Conservation (phyloP, 2,797 vertebrate genomes). For the Megalops cyprinoides region DNA sequence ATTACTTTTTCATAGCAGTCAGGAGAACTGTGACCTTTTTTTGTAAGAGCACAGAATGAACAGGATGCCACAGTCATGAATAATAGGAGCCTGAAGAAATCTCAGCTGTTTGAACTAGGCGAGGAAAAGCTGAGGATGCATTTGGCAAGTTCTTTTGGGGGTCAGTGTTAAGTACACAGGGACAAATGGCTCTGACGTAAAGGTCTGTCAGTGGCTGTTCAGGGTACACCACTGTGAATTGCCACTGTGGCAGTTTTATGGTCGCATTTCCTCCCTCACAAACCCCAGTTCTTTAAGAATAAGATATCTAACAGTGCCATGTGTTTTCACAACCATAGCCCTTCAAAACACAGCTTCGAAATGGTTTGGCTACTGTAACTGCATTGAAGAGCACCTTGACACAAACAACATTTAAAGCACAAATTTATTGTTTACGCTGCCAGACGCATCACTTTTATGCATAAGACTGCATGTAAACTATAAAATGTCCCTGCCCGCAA, state of each 20-base stretch:
- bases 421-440: no score
- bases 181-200: neutral
- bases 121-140: neutral
- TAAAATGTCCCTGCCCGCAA: neutral
- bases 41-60: no score
- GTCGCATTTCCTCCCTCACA: neutral
- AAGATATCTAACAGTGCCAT: neutral
- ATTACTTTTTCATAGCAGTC: no score
- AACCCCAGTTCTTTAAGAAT: no score
- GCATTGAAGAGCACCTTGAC: neutral
- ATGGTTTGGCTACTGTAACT: neutral
- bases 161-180: neutral
- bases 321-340: neutral
- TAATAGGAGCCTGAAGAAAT: no score
- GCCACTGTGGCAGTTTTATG: neutral
- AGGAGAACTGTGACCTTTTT: no score
- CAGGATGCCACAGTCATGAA: no score
- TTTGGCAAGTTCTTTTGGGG: slow-evolving; percentile 1
- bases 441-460: no score
- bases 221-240: neutral
- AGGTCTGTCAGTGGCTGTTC: neutral
- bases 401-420: neutral
- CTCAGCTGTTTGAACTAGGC: neutral
- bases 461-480: neutral
- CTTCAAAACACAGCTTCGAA: no score